These are phyloP conservation scores for Phylloscopus collybita DNA, from an alignment of 2,797 vertebrate genomes.

Conservation along the genomic window DNA sequence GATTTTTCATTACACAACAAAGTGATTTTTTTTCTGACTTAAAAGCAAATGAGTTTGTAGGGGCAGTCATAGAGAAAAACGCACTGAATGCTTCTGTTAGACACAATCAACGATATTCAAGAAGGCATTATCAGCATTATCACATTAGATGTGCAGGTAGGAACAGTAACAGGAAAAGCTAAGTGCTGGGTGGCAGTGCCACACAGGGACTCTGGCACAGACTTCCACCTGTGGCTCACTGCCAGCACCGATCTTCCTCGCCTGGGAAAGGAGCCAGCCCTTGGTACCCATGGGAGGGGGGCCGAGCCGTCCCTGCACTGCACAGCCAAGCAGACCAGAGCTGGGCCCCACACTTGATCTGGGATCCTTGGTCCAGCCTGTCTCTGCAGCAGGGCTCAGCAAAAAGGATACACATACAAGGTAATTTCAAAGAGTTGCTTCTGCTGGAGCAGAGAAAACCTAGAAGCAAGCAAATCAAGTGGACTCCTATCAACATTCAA, in stretches of 20 bases:
- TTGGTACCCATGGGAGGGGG: background rate
- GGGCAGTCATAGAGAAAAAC: background rate
- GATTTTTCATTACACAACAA: background rate
- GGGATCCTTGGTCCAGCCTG: background rate
- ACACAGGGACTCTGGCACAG: background rate
- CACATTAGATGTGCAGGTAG: background rate
- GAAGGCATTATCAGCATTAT: background rate
- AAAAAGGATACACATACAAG: background rate
- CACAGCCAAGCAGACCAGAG: background rate
- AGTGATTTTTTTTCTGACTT: background rate
- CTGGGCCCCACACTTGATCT: rapidly evolving
- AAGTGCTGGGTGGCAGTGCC: background rate
- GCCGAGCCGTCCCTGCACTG: background rate
- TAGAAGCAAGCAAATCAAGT: background rate
- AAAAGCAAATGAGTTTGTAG: background rate
- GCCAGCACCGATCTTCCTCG: rapidly evolving
- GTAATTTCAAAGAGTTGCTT: background rate
- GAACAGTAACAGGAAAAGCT: background rate
- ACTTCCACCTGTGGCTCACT: background rate
- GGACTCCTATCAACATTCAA: background rate
- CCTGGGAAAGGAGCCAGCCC: background rate
- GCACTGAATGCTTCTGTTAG: background rate
- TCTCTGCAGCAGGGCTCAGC: background rate
- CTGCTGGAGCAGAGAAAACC: background rate
- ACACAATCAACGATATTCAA: background rate